Conservation (phyloP, 1,140 invertebrate species). For the Hormaphis cornu region DNA sequence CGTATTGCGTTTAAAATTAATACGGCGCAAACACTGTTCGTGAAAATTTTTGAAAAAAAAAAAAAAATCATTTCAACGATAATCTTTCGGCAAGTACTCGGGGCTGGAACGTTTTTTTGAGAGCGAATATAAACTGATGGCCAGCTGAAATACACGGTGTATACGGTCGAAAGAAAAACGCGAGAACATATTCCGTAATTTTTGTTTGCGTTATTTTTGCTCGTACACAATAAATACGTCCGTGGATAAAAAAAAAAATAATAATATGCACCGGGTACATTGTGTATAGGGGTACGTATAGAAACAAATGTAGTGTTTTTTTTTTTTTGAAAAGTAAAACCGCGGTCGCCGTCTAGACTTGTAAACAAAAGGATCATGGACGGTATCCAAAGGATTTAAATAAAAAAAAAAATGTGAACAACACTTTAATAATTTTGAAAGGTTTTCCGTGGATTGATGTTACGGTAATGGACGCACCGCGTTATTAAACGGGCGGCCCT, state of each 20-base stretch:
- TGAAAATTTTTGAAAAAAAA: conserved; percentile 2
- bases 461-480: conserved; percentile 5
- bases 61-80: no score
- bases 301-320: neutral
- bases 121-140: no score
- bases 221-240: no score
- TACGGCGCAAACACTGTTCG: neutral
- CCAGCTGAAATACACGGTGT: no score
- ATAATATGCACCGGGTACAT: no score
- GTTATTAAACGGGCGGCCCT: neutral
- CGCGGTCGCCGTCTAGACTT: neutral
- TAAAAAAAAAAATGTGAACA: neutral
- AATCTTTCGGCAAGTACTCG: no score
- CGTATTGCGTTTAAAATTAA: neutral
- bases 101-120: no score
- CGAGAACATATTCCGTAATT: no score
- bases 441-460: conserved; percentile 8
- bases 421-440: conserved; percentile 27
- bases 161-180: no score
- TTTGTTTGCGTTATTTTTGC: no score
- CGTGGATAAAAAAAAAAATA: no score
- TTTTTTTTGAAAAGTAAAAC: conserved; percentile 8
- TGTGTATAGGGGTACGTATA: no score
- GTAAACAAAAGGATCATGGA: conserved; percentile 21
- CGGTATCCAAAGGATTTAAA: conserved; percentile 10